Evolutionary conservation across 30 jellyfish, hydroid and myxozoan species (phyloP).

Genomic region (Turritopsis dohrnii): DNA sequence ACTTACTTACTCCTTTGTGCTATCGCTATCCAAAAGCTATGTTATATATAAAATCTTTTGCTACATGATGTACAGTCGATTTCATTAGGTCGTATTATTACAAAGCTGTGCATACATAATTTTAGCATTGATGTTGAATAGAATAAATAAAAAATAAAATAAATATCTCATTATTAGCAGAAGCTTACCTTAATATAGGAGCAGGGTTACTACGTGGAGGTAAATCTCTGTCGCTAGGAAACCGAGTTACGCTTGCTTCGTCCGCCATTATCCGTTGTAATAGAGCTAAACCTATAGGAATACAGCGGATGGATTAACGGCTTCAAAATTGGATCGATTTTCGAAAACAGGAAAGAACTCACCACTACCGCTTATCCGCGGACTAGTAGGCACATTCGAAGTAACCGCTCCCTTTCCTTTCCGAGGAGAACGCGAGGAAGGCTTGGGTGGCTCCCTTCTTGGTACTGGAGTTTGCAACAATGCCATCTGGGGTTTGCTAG

Average conservation of each 20-base stretch:
- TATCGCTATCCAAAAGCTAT: too few relatives aligned
- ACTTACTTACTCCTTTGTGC: too few relatives aligned
- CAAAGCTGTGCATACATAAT: too few relatives aligned
- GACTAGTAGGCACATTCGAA: background rate
- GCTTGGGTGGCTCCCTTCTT: slow-evolving; percentile 1
- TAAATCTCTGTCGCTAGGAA: background rate
- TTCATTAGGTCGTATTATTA: too few relatives aligned
- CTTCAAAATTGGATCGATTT: background rate
- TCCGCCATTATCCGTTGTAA: slow-evolving; percentile 3
- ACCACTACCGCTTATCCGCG: background rate
- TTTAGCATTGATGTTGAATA: too few relatives aligned
- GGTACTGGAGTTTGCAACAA: slow-evolving; percentile 17
- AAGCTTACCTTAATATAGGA: background rate
- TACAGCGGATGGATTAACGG: background rate
- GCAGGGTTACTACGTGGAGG: slow-evolving; percentile 9
- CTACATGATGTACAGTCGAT: too few relatives aligned
- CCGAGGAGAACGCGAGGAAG: background rate
- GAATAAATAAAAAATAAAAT: too few relatives aligned
- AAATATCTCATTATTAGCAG: background rate
- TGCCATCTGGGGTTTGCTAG: background rate
- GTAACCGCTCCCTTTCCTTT: background rate
- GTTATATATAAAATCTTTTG: too few relatives aligned
- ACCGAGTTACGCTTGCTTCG: background rate
- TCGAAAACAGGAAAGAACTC: background rate
- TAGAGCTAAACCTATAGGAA: background rate